Percentiles rank a stretch among this genome's conserved stretches.
These are phyloP conservation scores for Hydropsyche betteni DNA, from an alignment of 2,888 invertebrate species.

Conservation along the genomic window DNA sequence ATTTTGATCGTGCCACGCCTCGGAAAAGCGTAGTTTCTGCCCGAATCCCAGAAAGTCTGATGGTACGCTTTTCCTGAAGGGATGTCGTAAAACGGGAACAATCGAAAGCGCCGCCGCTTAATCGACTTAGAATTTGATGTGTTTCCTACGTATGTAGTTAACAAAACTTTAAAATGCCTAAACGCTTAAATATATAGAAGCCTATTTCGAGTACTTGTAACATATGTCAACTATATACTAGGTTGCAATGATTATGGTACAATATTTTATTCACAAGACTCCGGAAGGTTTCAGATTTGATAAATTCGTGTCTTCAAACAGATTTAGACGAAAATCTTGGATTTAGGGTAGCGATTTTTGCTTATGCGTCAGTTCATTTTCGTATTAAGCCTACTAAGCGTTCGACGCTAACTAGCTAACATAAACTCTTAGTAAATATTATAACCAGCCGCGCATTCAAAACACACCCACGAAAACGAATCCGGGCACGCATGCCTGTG, in stretches of 20 bases:
- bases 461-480: too few species aligned
- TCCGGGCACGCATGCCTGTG: constrained; percentile 18
- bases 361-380: constrained; percentile 21
- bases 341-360: neutral
- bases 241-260: too few species aligned
- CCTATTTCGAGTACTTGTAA: too few species aligned
- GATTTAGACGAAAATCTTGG: too few species aligned
- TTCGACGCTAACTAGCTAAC: constrained; percentile 43
- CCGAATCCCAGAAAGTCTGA: constrained; percentile 6
- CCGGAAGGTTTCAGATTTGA: too few species aligned
- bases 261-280: too few species aligned
- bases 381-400: constrained; percentile 34
- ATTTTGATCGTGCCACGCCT: constrained; percentile 45
- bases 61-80: constrained; percentile 20
- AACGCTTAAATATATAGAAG: too few species aligned
- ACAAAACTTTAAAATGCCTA: too few species aligned
- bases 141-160: too few species aligned
- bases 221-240: too few species aligned
- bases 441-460: constrained; percentile 23
- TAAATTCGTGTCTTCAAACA: too few species aligned
- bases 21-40: constrained; percentile 36
- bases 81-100: constrained; percentile 24
- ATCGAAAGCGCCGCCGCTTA: constrained; percentile 25
- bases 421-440: constrained; percentile 44
- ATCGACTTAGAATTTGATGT: constrained; percentile 1